These are phyloP conservation scores for Caenorhabditis elegans DNA, from an alignment of 1,140 invertebrate species.

Conservation along the genomic window DNA sequence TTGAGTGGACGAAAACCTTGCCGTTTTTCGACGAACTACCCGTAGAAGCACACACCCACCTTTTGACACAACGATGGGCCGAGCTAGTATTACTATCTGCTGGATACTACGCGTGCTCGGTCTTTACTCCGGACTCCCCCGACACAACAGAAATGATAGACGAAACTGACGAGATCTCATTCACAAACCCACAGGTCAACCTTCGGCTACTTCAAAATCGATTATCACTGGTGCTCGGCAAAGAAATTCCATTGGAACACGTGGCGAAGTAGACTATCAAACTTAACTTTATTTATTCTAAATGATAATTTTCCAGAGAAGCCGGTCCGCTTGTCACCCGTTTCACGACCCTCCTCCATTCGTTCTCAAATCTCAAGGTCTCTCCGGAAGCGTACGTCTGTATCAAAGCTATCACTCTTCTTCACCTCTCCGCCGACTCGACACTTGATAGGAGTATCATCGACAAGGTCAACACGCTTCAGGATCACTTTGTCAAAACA, in stretches of 20 bases:
- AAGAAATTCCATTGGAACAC: constrained; percentile 64
- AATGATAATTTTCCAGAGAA: constrained; percentile 56
- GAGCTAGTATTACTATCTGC: constrained; percentile 55
- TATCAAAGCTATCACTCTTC: constrained; percentile 67
- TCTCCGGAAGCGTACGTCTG: constrained; percentile 67
- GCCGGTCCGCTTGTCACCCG: constrained; percentile 67
- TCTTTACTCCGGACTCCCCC: constrained; percentile 47
- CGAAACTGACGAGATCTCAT: constrained; percentile 51
- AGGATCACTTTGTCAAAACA: constrained; percentile 66
- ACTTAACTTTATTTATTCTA: background rate
- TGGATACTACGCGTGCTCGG: constrained; percentile 52
- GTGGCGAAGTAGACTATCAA: constrained; percentile 52
- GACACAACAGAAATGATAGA: constrained; percentile 41
- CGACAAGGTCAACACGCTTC: constrained; percentile 56
- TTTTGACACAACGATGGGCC: constrained; percentile 90
- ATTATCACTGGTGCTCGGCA: constrained; percentile 60
- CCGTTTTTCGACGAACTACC: constrained; percentile 93
- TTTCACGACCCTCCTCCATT: constrained; percentile 64
- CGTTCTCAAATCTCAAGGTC: constrained; percentile 59
- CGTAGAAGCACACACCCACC: constrained; percentile 83
- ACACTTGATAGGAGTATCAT: constrained; percentile 43
- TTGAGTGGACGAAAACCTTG: constrained; percentile 94
- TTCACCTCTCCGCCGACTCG: constrained; percentile 52
- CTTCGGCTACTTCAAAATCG: constrained; percentile 57
- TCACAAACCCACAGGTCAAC: constrained; percentile 52